Conservation (phyloP, 2,797 vertebrate species). For the Glyptemys insculpta region DNA sequence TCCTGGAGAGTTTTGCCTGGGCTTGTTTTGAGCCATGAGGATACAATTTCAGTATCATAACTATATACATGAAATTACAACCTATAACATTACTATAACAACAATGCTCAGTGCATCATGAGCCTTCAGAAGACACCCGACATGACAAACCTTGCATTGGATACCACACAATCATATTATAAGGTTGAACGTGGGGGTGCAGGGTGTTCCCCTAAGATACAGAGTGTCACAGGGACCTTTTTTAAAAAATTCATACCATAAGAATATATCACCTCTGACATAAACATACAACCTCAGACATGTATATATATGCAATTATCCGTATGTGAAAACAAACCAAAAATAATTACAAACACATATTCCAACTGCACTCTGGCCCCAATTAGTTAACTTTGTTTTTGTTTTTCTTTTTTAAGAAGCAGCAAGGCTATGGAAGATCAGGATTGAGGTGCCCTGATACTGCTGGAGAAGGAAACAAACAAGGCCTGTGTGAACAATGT, state of each 20-base stretch:
- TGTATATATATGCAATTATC: background rate
- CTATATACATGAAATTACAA: too few relatives aligned
- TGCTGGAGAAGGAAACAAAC: background rate
- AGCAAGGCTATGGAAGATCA: background rate
- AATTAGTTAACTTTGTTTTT: background rate
- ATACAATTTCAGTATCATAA: too few relatives aligned
- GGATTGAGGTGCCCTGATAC: background rate
- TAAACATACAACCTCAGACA: background rate
- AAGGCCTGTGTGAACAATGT: accelerated
- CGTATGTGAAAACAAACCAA: background rate
- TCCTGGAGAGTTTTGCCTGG: too few relatives aligned
- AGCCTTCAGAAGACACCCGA: too few relatives aligned
- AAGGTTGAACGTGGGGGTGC: too few relatives aligned
- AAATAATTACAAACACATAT: background rate
- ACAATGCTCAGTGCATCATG: too few relatives aligned
- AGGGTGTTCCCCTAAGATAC: too few relatives aligned
- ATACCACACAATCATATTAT: too few relatives aligned
- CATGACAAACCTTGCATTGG: too few relatives aligned
- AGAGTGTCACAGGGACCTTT: too few relatives aligned
- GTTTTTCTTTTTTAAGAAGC: background rate
- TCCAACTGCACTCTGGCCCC: background rate
- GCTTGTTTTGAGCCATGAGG: too few relatives aligned
- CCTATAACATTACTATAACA: too few relatives aligned
- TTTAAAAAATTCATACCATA: background rate
- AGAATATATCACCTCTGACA: background rate